Percentiles rank a stretch among this genome's conserved stretches.
phyloP scores from a whole-genome alignment of 2,797 vertebrate genomes.

The Argya squamiceps region DNA sequence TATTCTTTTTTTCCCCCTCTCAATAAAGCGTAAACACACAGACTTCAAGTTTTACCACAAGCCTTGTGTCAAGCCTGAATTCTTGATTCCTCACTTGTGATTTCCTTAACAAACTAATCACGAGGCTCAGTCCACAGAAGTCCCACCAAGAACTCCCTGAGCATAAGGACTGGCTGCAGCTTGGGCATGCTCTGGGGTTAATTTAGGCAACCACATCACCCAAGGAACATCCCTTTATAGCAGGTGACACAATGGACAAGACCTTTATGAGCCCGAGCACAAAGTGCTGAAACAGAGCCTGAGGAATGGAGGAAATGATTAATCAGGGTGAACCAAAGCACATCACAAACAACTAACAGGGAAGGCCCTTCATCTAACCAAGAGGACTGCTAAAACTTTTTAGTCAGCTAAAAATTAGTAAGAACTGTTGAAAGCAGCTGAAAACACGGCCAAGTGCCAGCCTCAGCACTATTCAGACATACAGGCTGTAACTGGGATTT shows the following conservation, averaged over 20 bases:
- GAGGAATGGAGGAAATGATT: conserved; percentile 50
- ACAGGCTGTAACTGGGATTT: accelerated
- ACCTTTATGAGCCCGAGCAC: not conserved
- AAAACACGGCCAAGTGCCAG: not conserved
- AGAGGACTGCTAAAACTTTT: not conserved
- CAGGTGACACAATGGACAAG: not conserved
- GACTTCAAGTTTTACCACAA: not conserved
- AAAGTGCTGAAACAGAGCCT: not conserved
- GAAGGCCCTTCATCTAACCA: no score
- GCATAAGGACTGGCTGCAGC: not conserved
- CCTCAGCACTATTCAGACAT: accelerated
- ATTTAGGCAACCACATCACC: accelerated
- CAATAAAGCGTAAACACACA: not conserved
- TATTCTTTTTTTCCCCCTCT: accelerated
- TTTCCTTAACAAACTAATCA: not conserved
- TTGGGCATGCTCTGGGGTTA: not conserved
- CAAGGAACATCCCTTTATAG: not conserved
- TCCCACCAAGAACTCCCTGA: not conserved
- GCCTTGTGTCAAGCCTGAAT: not conserved
- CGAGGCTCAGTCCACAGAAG: accelerated
- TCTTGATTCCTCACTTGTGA: not conserved
- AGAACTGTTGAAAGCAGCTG: not conserved
- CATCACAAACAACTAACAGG: not conserved
- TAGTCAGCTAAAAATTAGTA: not conserved
- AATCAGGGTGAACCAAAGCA: not conserved